Evolutionary conservation across 2,888 invertebrate species (phyloP), one percentile per base, ranked within the genome.

Genomic region (Eilema sororculum): DNA sequence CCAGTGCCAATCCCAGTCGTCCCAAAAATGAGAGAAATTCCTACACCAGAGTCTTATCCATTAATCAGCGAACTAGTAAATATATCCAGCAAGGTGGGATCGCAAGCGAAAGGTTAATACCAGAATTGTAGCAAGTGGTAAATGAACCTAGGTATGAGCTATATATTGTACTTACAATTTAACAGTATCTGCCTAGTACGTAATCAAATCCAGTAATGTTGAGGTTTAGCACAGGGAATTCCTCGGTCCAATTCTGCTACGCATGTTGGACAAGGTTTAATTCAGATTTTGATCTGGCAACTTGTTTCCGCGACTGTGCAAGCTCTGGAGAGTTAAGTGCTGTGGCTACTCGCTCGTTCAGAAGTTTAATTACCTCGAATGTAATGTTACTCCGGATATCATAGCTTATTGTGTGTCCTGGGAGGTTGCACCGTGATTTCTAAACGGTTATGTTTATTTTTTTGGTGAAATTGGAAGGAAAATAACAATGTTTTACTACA

Each of bases 201-300:
- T 33, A 64, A 52, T 52, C 9, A 52, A 3, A 28, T 52, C 12
- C 0, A 28, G 25, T n/a, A 52, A 64, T 30, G n/a, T 52, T n/a
- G 30, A 33, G 30, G 24, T 13, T 25, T 37, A n/a, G 37, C 62
- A 6, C n/a, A 25, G 67, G 61, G 67, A 62, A 68, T 68, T 33
- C 3, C 65, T 24, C 25, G 24, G 22, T 25, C 28, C 52, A 28
- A 12, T 28, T 64, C 37, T 58, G 37, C 6, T 12, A 10, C 37
- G 25, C 33, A 16, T 24, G 33, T 30, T 58, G 16, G 24, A 65
- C 60, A 56, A 13, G 58, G 67, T 65, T 72, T 62, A 65, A 68
- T 72, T 59, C 65, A 65, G 64, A 65, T 65, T 68, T 65, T 57
- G 65, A 68, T 65, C 28, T 61, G 22, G n/a, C 58, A 64, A 52